These are phyloP conservation scores for Pollenia griseotomentosa DNA, from an alignment of 2,888 invertebrate genomes.

Conservation along the genomic window DNA sequence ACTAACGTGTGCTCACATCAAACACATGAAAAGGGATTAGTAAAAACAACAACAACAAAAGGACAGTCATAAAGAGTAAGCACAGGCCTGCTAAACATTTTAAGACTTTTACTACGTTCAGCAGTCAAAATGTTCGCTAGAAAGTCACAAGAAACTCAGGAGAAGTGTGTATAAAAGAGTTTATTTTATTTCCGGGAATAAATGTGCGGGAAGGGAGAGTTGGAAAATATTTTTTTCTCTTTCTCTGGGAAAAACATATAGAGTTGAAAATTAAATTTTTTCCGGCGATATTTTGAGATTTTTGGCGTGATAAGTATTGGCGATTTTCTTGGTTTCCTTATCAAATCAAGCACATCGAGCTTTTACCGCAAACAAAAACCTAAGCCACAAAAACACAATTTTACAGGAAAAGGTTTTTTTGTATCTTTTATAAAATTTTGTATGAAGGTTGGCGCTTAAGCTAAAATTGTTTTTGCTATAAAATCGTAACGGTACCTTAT, in stretches of 20 bases:
- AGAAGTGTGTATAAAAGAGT: slow-evolving; percentile 54
- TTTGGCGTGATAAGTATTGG: neutral
- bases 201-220: neutral
- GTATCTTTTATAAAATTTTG: no score
- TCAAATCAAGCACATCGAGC: no score
- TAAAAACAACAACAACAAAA: slow-evolving; percentile 22
- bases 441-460: no score
- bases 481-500: no score
- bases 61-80: neutral
- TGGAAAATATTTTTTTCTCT: slow-evolving; percentile 16
- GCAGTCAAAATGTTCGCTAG: slow-evolving; percentile 45
- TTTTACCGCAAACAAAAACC: no score
- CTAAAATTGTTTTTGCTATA: no score
- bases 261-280: slow-evolving; percentile 21
- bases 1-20: slow-evolving; percentile 41
- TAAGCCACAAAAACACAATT: no score
- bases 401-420: no score
- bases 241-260: neutral
- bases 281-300: neutral
- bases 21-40: slow-evolving; percentile 48
- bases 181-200: slow-evolving; percentile 52
- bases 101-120: slow-evolving; percentile 55
- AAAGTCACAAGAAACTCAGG: slow-evolving; percentile 34
- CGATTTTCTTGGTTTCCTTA: neutral
- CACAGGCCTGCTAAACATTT: slow-evolving; percentile 27